Base-by-base conservation (phyloP, 2,888 invertebrate species). In the Mantis religiosa region DNA sequence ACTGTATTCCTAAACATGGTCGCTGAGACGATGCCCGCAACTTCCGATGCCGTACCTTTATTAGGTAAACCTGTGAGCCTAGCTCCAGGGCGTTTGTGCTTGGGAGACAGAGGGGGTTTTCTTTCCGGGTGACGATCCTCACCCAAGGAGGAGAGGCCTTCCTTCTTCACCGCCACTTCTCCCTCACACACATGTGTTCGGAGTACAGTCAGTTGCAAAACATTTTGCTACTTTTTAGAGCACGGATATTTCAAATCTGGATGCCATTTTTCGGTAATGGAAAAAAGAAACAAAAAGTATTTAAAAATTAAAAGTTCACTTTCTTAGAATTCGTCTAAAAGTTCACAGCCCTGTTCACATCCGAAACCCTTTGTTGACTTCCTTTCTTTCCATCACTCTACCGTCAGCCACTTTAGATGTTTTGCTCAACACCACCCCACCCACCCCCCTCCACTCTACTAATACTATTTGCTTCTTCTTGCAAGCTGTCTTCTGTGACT, bases 1-100 rank as follows among this genome's bases (percentile, higher is more conserved):
- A 99, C 99, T 94, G 99, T 99, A 94, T 99, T 99, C 95, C 96
- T 99, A 93, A 98, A 99, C 95, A 98, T 99, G 97, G 98, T 99
- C 92, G 98, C 99, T 92, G 99, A 99, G 95, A 98, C 98, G 93
- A 98, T 99, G 98, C 99, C 99, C 92, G 98, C 98, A 92, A 99
- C 99, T 90, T 98, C 98, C 91, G 98, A 98, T 94, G 98, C 98
- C 91, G 98, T 98, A 92, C 97, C 97, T 91, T 95, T 97, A 92
- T 95, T 97, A 94, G 97, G 97, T 96, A 94, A 94, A 91, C 90
- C 85, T 87, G 82, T 41, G 87, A 83, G 88, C 54, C 25, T 71
- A 71, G 54, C 54, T 71, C 54, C 54, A 71, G 54, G 54, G 54
- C 54, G 54, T 47, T 82, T 47, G 30, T 89, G 83, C 87, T 89